Base-by-base conservation (phyloP, 2,797 vertebrate genomes). In the Basileuterus tristriatus region DNA sequence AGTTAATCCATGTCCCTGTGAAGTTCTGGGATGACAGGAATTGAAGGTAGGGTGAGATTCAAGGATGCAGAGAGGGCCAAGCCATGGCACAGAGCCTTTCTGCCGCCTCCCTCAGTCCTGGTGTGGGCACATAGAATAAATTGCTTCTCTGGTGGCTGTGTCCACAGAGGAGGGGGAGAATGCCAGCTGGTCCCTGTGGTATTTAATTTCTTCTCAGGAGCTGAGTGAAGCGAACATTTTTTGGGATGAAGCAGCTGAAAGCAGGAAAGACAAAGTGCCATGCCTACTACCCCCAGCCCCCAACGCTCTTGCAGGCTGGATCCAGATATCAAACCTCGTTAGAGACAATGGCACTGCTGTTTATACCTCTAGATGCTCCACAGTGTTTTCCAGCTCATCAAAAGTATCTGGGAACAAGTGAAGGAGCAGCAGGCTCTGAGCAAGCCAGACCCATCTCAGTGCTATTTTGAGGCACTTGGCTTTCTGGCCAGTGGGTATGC, bases 391-490 rank as follows among this genome's bases (percentile, higher is more conserved):
- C 91, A 70, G 49, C 19, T 53, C 65, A 49, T 67, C 52, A 12
- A 29, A 92, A 63, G 46, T 8, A 3, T 43, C 46, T 72, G 43
- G 58, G 74, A 71, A 46, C 76, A 68, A 34, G 55, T 8, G 30
- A 78, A 80, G 85, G 56, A 87, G 70, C 34, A 77, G 68, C 82
- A 88, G 60, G 70, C 29, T 72, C 81, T 78, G 27, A 68, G 59
- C 27, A 47, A 94, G 63, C 22, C 87, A 83, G 52, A 53, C 6
- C 37, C 24, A 18, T 36, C 56, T 85, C 68, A 34, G 41, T 32
- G 52, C 50, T 95, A 64, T 95, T 97, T 95, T 87, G 93, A 94
- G 77, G 87, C 68, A 58, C 30, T 92, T 67, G 92, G 91, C 81
- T 93, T 97, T 89, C 74, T 75, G 87, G 84, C 72, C 90, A 89